A percentile compares a stretch with the other conserved stretches of the same genome.
Conservation (phyloP, 2,113 vertebrate genomes). For the Apteryx mantelli region DNA sequence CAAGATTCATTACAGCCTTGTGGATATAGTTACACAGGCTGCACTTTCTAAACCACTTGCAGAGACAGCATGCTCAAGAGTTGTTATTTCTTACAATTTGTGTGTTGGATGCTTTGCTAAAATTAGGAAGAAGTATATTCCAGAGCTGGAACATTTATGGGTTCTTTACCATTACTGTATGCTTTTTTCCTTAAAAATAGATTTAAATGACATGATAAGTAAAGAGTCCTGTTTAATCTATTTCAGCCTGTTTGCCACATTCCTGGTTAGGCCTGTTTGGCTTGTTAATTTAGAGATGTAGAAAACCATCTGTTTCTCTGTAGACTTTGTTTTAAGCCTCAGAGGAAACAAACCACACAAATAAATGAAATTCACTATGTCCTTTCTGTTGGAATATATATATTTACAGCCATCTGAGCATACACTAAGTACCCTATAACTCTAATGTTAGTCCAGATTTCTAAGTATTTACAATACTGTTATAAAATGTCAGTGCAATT, state of each 20-base stretch:
- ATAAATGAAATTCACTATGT: conserved; percentile 50
- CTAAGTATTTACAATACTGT: conserved; percentile 36
- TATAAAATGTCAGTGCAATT: conserved; percentile 9
- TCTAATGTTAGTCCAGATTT: background rate
- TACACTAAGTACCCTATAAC: conserved; percentile 16
- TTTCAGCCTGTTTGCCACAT: conserved; percentile 56
- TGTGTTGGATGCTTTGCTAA: conserved; percentile 46
- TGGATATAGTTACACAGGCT: conserved; percentile 18
- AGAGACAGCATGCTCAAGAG: conserved; percentile 15
- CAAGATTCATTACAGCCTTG: background rate
- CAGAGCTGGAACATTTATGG: conserved; percentile 38
- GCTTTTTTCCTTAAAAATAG: conserved; percentile 70
- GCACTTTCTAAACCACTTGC: conserved; percentile 49
- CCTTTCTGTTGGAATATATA: conserved; percentile 43
- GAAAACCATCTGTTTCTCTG: conserved; percentile 69
- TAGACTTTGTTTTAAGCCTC: conserved; percentile 62
- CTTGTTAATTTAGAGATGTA: conserved; percentile 64
- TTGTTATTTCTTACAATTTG: conserved; percentile 55
- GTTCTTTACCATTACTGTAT: conserved; percentile 55
- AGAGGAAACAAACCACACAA: conserved; percentile 66
- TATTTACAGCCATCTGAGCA: conserved; percentile 36
- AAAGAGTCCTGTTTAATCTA: conserved; percentile 51
- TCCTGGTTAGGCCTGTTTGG: conserved; percentile 41
- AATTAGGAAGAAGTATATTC: conserved; percentile 57
- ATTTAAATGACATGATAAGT: conserved; percentile 64